Evolutionary conservation across 2,797 vertebrate genomes (phyloP).

Genomic region (Spea hammondii): DNA sequence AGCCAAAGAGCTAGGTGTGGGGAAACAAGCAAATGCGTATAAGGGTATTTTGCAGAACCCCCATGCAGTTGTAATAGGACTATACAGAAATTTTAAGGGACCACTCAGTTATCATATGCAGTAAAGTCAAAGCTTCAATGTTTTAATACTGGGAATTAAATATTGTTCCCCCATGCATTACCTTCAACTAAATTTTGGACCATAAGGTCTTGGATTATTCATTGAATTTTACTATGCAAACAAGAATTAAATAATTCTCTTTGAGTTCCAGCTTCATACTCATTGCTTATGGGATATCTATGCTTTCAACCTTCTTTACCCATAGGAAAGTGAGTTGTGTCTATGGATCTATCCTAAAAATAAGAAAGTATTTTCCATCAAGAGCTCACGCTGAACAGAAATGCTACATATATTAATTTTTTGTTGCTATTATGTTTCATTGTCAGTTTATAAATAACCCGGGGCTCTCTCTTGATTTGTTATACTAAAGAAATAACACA

Average conservation of each 20-base stretch:
- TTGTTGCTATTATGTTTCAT: neutral
- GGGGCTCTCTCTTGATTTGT: neutral
- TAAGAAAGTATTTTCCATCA: neutral
- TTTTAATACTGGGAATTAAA: slow-evolving; percentile 59
- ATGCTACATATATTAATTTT: neutral
- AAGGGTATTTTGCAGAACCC: no score
- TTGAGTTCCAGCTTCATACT: slow-evolving; percentile 66
- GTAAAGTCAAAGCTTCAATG: slow-evolving; percentile 43
- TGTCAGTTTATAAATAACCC: neutral
- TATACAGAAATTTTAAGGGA: no score
- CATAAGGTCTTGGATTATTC: slow-evolving; percentile 66
- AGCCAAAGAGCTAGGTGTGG: no score
- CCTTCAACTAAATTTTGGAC: slow-evolving; percentile 60
- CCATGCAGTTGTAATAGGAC: no score
- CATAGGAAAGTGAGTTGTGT: slow-evolving; percentile 7
- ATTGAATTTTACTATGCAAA: slow-evolving; percentile 73
- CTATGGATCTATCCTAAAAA: neutral
- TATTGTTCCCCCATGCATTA: slow-evolving; percentile 60
- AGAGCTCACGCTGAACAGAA: neutral
- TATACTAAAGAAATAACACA: neutral
- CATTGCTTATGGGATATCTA: slow-evolving; percentile 55
- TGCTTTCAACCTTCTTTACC: slow-evolving; percentile 43
- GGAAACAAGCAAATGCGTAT: no score
- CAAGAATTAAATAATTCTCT: slow-evolving; percentile 81
- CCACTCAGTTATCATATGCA: neutral